Percentiles rank a stretch among this genome's conserved stretches.
phyloP scores from a whole-genome alignment of 2,797 vertebrate species.

The Cyclopterus lumpus region DNA sequence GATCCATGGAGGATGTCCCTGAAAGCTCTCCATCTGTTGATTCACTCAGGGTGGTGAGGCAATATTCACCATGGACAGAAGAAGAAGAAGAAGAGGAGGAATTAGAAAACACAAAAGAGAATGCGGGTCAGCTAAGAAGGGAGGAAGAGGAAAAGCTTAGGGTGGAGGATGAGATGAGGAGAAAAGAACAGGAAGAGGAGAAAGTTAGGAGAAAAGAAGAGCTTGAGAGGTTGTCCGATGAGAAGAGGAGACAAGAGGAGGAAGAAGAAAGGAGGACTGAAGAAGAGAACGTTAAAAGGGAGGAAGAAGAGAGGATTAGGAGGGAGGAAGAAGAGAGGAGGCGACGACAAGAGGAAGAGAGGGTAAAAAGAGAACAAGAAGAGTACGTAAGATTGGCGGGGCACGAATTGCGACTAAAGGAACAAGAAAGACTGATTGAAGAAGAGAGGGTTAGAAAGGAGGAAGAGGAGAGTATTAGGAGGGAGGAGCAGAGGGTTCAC shows the following conservation, averaged over 20 bases:
- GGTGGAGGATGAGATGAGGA: not conserved
- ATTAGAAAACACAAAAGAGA: slow-evolving; percentile 1
- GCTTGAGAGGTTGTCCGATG: slow-evolving; percentile 7
- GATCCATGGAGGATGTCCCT: slow-evolving; percentile 82
- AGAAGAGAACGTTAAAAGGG: not conserved
- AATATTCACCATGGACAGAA: slow-evolving; percentile 76
- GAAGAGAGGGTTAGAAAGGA: slow-evolving; percentile 11
- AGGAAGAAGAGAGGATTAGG: slow-evolving; percentile 2
- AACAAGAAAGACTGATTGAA: slow-evolving; percentile 18
- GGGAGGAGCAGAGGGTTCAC: not conserved
- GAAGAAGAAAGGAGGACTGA: slow-evolving; percentile 18
- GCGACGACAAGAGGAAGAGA: slow-evolving; percentile 32
- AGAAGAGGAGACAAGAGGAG: slow-evolving; percentile 8
- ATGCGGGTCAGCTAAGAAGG: slow-evolving; percentile 24
- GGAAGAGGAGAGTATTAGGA: slow-evolving; percentile 18
- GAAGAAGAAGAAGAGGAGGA: slow-evolving; percentile 44
- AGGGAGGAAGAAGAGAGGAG: not conserved
- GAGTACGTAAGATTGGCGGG: slow-evolving; percentile 10
- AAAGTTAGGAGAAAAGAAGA: not conserved
- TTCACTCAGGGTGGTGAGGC: slow-evolving; percentile 75
- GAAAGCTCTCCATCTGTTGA: slow-evolving; percentile 77
- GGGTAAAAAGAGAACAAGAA: slow-evolving; percentile 12
- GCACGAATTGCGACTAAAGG: slow-evolving; percentile 21
- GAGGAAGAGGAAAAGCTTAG: slow-evolving; percentile 36
- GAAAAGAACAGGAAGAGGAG: not conserved